Base-by-base conservation (phyloP, 2,113 vertebrate genomes). In the Aegithalos caudatus region DNA sequence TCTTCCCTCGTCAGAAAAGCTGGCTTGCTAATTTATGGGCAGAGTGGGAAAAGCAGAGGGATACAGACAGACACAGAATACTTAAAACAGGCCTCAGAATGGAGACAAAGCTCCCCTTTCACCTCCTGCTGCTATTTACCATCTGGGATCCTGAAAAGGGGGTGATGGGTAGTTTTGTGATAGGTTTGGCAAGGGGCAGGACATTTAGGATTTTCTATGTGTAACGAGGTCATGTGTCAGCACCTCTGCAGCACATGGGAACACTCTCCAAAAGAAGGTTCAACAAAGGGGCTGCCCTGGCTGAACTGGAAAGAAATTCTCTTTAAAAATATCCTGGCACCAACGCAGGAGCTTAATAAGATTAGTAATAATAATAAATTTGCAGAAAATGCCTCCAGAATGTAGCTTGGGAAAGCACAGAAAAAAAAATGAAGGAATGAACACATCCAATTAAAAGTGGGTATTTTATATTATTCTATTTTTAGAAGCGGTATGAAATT, bases 191-290 rank as follows among this genome's bases (percentile, higher is more conserved):
- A 95, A 92, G 95, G 95, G 96, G 80, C 97, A 97, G 97, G 97
- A 98, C 96, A 97, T 97, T 94, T 86, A 91, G 94, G 92, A 77
- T 95, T 96, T 90, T 97, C 96, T 98, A 38, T 98, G 98, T 97
- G 97, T 67, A 88, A 96, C 91, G 97, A 97, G 98, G 98, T 98
- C 97, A 98, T 96, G 98, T 97, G 97, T 99, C 97, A 98, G 51
- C 86, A 89, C 97, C 98, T 97, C 93, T 91, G 97, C 97, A 96
- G 97, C 96, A 98, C 98, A 98, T 97, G 98, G 98, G 98, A 98
- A 96, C 92, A 91, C 90, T 81, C 60, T 44, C 95, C 92, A 82
- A 83, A 96, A 97, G 96, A 89, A 91, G 71, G 50, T 66, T 77
- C 97, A 97, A 98, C 98, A 98, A 97, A 93, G 95, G 71, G 73